Conservation (phyloP, 2,888 invertebrate genomes). For the Lottia gigantea region DNA sequence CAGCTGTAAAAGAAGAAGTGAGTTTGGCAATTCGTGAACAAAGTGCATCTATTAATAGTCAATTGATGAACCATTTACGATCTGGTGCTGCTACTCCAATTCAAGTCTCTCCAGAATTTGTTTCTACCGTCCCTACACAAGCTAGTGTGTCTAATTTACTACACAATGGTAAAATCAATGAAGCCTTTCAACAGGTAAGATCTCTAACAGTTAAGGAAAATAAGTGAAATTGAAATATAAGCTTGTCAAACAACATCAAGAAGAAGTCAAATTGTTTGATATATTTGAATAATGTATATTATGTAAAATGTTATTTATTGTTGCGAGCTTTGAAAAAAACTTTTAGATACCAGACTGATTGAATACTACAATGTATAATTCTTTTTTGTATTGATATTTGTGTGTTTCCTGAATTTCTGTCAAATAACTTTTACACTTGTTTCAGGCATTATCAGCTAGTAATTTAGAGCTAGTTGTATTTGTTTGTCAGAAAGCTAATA, state of each 20-base stretch:
- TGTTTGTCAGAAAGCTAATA: conserved; percentile 87
- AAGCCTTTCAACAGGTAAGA: conserved; percentile 37
- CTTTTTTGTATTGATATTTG: neutral
- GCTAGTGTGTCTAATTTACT: neutral
- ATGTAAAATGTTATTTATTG: too few relatives aligned
- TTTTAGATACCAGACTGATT: too few relatives aligned
- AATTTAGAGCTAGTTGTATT: conserved; percentile 88
- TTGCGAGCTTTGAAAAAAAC: neutral
- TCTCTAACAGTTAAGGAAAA: too few relatives aligned
- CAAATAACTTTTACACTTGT: conserved; percentile 16
- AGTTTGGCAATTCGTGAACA: conserved; percentile 71
- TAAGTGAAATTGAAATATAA: too few relatives aligned
- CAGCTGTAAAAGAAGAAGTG: conserved; percentile 63
- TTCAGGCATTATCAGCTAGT: conserved; percentile 84
- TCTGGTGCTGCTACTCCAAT: conserved; percentile 83
- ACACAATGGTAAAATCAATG: conserved; percentile 27
- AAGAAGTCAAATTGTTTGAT: too few relatives aligned
- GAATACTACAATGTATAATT: too few relatives aligned
- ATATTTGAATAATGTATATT: too few relatives aligned
- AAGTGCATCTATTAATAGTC: conserved; percentile 74
- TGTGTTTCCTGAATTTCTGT: neutral
- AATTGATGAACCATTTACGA: conserved; percentile 74
- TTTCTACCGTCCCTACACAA: conserved; percentile 26
- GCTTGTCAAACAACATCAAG: too few relatives aligned
- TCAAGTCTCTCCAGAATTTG: conserved; percentile 68